A percentile compares a stretch with the other conserved stretches of the same genome.
These are phyloP conservation scores for Manduca sexta DNA, from an alignment of 1,140 invertebrate genomes.

Conservation along the genomic window DNA sequence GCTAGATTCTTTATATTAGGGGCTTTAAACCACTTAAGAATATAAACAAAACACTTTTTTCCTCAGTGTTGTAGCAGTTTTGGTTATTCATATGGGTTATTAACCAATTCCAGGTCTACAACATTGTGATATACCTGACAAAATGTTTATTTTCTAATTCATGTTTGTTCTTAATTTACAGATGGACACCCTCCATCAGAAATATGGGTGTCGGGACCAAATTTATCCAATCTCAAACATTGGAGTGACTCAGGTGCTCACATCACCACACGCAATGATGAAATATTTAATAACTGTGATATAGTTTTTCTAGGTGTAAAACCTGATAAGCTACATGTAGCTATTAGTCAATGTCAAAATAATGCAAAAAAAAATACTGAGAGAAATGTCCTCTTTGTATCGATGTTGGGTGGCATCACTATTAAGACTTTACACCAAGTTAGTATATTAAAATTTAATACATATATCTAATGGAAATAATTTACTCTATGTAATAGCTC, in stretches of 20 bases:
- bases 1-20: no score
- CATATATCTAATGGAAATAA: neutral
- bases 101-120: no score
- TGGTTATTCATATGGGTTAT: no score
- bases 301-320: slow-evolving; percentile 91
- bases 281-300: slow-evolving; percentile 78
- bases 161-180: slow-evolving; percentile 44
- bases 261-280: slow-evolving; percentile 77
- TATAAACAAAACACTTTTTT: no score
- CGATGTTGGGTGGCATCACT: slow-evolving; percentile 86
- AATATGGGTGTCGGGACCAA: slow-evolving; percentile 81
- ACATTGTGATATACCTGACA: neutral
- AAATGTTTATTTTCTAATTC: neutral
- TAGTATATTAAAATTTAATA: slow-evolving; percentile 21
- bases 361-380: slow-evolving; percentile 32
- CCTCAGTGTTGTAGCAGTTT: no score
- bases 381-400: slow-evolving; percentile 79
- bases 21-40: no score
- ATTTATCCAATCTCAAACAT: slow-evolving; percentile 74
- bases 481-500: no score
- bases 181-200: slow-evolving; percentile 74
- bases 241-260: slow-evolving; percentile 79
- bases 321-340: slow-evolving; percentile 81
- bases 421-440: slow-evolving; percentile 81
- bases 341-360: slow-evolving; percentile 64